Evolutionary conservation across 2,888 invertebrate genomes (phyloP).

Genomic region (Leptinotarsa tumamoca): DNA sequence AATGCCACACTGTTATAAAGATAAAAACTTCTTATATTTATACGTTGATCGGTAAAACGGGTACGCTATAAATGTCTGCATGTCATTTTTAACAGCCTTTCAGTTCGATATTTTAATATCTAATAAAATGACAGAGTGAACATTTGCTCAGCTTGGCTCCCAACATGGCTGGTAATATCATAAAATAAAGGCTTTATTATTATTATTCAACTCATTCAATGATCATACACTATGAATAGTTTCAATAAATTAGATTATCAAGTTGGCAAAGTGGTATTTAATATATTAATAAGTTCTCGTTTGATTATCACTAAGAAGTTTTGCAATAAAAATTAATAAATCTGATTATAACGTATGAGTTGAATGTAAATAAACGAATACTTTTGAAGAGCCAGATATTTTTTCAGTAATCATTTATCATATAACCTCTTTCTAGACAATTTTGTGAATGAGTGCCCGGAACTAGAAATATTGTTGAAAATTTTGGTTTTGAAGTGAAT

Average conservation of each 20-base stretch:
- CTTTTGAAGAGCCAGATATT: too few species aligned
- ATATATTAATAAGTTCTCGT: conserved; percentile 12
- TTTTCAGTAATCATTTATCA: too few species aligned
- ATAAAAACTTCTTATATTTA: conserved; percentile 42
- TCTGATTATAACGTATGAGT: too few species aligned
- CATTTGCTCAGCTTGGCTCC: conserved; percentile 62
- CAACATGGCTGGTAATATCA: conserved; percentile 56
- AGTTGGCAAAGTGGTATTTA: conserved; percentile 25
- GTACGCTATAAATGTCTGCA: conserved; percentile 58
- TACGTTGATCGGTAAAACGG: conserved; percentile 43
- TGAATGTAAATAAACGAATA: too few species aligned
- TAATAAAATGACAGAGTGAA: conserved; percentile 60
- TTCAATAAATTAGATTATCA: conserved; percentile 39
- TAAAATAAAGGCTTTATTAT: conserved; percentile 53
- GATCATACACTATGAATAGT: conserved; percentile 40
- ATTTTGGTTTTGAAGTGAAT: too few species aligned
- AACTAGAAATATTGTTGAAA: too few species aligned
- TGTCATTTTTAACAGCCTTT: conserved; percentile 60
- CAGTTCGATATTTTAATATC: conserved; percentile 63
- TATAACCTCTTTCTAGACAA: too few species aligned
- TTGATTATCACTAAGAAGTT: background rate
- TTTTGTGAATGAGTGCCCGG: too few species aligned
- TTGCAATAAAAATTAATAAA: conserved; percentile 1
- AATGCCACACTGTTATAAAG: conserved; percentile 44
- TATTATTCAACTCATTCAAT: conserved; percentile 44